Evolutionary conservation across 2,113 vertebrate genomes (phyloP), one percentile per base, ranked within the genome.

Genomic region (Daubentonia madagascariensis): DNA sequence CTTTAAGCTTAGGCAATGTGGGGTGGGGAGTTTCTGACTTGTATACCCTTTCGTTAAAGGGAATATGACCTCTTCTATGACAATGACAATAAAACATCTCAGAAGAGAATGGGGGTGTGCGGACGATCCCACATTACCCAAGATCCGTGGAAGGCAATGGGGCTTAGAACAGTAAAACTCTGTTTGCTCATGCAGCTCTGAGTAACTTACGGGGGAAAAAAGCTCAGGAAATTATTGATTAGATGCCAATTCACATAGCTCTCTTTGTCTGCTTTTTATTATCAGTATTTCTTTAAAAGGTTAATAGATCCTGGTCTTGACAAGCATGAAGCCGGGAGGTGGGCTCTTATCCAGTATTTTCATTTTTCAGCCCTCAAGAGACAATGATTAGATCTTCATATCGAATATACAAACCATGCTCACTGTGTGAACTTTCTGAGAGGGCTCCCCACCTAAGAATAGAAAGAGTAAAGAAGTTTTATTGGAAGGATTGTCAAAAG

Each of bases 281-380:
- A 98, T 98, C 98, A 97, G 98, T 98, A 97, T 98, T 98, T 98
- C 97, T 98, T 98, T 98, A 97, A 98, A 98, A 98, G 97, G 98
- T 97, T 98, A 98, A 99, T 98, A 98, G 98, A 98, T 98, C 95
- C 98, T 97, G 52, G 96, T 99, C 97, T 97, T 98, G 98, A 99
- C 98, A 98, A 98, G 98, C 87, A 0, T 96, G 97, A 98, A 98
- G 98, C 98, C 96, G 98, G 96, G 97, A 98, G 98, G 97, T 98
- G 98, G 98, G 98, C 98, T 97, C 89, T 75, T 88, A 91, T 98
- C 98, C 98, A 98, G 98, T 99, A 95, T 99, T 99, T 98, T 98
- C 98, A 98, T 99, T 98, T 98, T 98, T 99, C 84, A 97, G 96
- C 94, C 94, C 98, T 97, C 98, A 94, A 97, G 99, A 98, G 98